phyloP scores from a whole-genome alignment of 2,797 vertebrate genomes.

The Darevskia nairensis region DNA sequence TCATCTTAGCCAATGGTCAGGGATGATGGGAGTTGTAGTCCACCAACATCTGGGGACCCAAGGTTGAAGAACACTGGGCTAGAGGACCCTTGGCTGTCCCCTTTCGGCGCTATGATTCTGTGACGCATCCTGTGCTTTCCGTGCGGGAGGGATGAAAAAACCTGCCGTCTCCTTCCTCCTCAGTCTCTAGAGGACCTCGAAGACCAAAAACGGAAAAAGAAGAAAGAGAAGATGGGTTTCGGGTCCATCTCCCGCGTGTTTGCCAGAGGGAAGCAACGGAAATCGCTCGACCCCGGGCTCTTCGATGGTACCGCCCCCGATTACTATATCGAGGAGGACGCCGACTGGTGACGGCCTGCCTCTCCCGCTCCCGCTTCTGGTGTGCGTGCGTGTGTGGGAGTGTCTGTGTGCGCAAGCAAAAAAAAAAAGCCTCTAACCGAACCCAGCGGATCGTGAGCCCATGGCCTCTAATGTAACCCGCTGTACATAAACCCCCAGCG shows the following conservation, averaged over 20 bases:
- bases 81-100: no score
- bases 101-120: no score
- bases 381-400: conserved; percentile 52
- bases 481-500: conserved; percentile 84
- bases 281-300: conserved; percentile 94
- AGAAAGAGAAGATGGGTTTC: conserved; percentile 98
- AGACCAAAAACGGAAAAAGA: conserved; percentile 99
- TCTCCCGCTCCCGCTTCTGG: conserved; percentile 43
- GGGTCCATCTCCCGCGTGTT: conserved; percentile 97
- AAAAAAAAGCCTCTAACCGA: conserved; percentile 25
- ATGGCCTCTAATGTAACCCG: conserved; percentile 78
- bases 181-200: conserved; percentile 99
- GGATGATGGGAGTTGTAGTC: no score
- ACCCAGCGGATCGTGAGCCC: conserved; percentile 66
- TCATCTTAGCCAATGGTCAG: no score
- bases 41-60: no score
- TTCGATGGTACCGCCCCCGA: conserved; percentile 96
- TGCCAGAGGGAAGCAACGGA: conserved; percentile 94
- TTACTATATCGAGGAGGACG: conserved; percentile 99
- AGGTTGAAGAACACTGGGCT: no score
- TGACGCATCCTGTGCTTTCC: no score
- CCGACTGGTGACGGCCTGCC: conserved; percentile 90
- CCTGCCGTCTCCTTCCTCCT: background rate
- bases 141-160: no score
- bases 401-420: conserved; percentile 47